Percentiles rank a stretch among this genome's conserved stretches.
Conservation (phyloP, 2,113 vertebrate species). For the Cacatua alba region DNA sequence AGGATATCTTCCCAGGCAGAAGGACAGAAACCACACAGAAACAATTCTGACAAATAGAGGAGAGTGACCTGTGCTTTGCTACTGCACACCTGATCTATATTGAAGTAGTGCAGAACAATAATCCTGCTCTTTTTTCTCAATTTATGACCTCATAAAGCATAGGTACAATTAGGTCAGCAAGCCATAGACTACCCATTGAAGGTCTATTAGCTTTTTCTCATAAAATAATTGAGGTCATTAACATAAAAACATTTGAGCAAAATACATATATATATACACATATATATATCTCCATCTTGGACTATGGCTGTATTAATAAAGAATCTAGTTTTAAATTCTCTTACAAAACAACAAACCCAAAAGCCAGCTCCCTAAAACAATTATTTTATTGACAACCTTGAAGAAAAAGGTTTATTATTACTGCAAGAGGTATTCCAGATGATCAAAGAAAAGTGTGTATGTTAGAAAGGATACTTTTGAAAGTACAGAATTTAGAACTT, state of each 20-base stretch:
- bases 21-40: background rate
- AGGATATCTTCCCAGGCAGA: background rate
- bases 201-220: background rate
- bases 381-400: background rate
- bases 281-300: background rate
- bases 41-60: background rate
- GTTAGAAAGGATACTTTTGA: background rate
- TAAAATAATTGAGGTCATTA: background rate
- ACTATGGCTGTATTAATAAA: background rate
- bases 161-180: background rate
- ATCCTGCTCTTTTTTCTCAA: background rate
- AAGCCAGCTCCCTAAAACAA: background rate
- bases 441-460: background rate
- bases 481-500: background rate
- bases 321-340: background rate
- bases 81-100: fast-evolving
- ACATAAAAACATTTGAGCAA: background rate
- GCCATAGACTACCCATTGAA: background rate
- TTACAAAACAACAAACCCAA: background rate
- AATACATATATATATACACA: background rate
- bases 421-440: background rate
- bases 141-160: background rate
- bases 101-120: background rate
- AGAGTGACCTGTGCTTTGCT: background rate
- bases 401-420: background rate